These are phyloP conservation scores for Rhopilema esculentum DNA, from an alignment of 30 jellyfish, hydroid and myxozoan species.

Conservation along the genomic window DNA sequence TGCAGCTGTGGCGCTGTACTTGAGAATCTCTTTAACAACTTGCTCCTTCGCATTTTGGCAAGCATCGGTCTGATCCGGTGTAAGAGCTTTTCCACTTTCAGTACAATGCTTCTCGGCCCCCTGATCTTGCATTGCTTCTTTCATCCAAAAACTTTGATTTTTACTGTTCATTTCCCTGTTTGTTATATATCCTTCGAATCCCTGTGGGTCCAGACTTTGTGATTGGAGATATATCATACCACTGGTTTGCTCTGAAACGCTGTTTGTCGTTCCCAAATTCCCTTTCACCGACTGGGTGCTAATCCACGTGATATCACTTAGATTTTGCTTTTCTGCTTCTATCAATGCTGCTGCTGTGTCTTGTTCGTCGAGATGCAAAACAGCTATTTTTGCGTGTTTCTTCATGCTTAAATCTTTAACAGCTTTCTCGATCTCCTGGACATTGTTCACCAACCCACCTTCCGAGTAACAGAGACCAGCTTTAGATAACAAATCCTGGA, in stretches of 20 bases:
- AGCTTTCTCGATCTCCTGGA: conserved; percentile 32
- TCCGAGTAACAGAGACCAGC: conserved; percentile 31
- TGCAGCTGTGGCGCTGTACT: conserved; percentile 26
- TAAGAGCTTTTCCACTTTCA: not conserved
- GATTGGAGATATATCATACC: conserved; percentile 85
- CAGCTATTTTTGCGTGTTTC: conserved; percentile 63
- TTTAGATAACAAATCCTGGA: conserved; percentile 16
- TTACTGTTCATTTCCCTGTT: conserved; percentile 42
- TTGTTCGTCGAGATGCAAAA: conserved; percentile 53
- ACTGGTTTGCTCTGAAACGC: conserved; percentile 59
- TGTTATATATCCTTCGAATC: conserved; percentile 52
- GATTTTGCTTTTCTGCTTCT: conserved; percentile 49
- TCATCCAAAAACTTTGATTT: conserved; percentile 54
- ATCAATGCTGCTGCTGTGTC: conserved; percentile 50
- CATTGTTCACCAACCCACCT: conserved; percentile 10
- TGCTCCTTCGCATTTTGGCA: conserved; percentile 62
- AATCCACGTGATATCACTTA: conserved; percentile 60
- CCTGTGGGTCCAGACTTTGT: conserved; percentile 49
- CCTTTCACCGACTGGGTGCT: conserved; percentile 79
- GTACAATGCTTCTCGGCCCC: conserved; percentile 54
- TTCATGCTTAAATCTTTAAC: conserved; percentile 51
- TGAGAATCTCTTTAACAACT: conserved; percentile 12
- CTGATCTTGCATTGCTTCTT: conserved; percentile 26
- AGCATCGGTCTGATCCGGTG: conserved; percentile 6
- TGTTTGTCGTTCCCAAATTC: conserved; percentile 8